Evolutionary conservation across 1,140 invertebrate species (phyloP), one percentile per base, ranked within the genome.

Genomic region (Listronotus oregonensis): DNA sequence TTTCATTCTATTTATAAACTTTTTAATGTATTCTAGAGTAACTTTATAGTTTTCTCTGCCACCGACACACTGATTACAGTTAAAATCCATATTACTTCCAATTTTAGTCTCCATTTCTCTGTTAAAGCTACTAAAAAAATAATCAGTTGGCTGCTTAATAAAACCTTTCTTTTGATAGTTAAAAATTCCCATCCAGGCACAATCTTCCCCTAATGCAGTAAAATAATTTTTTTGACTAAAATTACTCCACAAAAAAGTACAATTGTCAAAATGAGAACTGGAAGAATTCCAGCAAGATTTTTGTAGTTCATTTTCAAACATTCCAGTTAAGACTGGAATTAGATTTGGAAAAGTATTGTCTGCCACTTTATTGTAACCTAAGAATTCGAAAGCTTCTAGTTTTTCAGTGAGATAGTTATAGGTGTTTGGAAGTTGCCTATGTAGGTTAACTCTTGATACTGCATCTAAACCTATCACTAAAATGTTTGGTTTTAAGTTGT

Each of bases 261-360:
- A 95, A 39, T 81, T 70, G 71, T 92, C 90, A 66, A 87, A 90
- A 9, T 79, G 75, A 4, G 73, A 73, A 6, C 75, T 69, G 0
- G 71, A 62, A 2, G 70, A 72, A 0, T 82, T 82, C 79, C 86
- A 85, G 68, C 90, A 92, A 0, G 76, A 78, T 12, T 79, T 77
- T 54, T 82, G 81, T 21, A 93, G 68, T 68, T 89, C 89, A 1
- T 79, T 76, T 15, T 83, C 83, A 37, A 78, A 84, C 15, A 87
- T 71, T 0, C 92, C 92, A 1, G 86, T 87, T 0, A 94, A 75
- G 7, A 91, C 79, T 0, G 91, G 86, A 0, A 92, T 83, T 31
- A 94, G 69, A 77, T 95, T 95, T 0, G 90, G 90, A 74, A 90
- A 94, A 0, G 92, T 93, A 73, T 94, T 93, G 71, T 92, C 90